Base-by-base conservation (phyloP, 2,888 invertebrate genomes). In the Acanthosepion lycidas region DNA sequence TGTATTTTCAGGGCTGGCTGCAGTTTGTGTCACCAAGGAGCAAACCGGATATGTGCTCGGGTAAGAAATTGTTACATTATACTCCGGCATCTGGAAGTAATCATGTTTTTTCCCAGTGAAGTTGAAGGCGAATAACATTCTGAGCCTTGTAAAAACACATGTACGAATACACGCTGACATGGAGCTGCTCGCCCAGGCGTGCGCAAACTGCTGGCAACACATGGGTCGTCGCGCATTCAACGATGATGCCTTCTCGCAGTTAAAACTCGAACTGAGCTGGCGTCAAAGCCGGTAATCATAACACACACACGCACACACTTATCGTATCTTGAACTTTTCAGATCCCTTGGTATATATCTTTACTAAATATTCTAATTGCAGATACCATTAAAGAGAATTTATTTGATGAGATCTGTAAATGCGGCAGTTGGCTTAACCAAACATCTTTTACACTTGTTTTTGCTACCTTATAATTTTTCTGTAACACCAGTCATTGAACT, bases 51-150 rank as follows among this genome's bases (percentile, higher is more conserved):
- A 78, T 78, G n/a, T 78, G 78, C 78, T 23, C 78, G 78, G 78
- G n/a, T 78, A 33, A 12, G n/a, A 33, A 78, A 78, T 78, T 33
- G 78, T 78, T 78, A 78, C 78, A 33, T 78, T 78, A 78, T 33
- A 12, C 33, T n/a, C 12, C n/a, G 2, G n/a, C 78, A 78, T 78
- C 78, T 78, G 78, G 78, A 78, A 78, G n/a, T 78, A 78, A 78
- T 78, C 78, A 78, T 78, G 78, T 78, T 78, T 78, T 78, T 78
- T 18, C 78, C 78, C n/a, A 78, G 78, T 78, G 78, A 78, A 78
- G 78, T 78, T 78, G n/a, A 78, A n/a, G 78, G 78, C n/a, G 78
- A 78, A 78, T n/a, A 78, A 78, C 78, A 78, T 78, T 78, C 78
- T n/a, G 78, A 33, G 78, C 5, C 78, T 78, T 78, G 78, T 78